Base-by-base conservation (phyloP, 2,797 vertebrate species). In the Sparidentex hasta region DNA sequence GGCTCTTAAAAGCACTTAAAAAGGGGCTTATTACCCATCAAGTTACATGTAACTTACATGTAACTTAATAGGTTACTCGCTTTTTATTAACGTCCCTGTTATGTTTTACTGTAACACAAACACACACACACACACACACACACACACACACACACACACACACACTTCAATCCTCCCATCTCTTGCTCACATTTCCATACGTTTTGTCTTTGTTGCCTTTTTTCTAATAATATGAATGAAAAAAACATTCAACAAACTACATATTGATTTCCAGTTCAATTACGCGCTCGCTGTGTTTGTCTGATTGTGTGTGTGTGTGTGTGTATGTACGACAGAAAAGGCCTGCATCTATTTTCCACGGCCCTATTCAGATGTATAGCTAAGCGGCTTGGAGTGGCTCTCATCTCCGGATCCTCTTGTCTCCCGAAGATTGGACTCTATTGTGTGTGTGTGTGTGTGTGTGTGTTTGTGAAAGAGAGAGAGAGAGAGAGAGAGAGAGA, bases 371-470 rank as follows among this genome's bases (percentile, higher is more conserved):
- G 78, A 88, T 80, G 82, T 78, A 84, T 81, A 83, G 89, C 84
- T 88, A 83, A 89, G 84, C 76, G 13, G 63, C 81, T 71, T 90
- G 81, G 84, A 94, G 93, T 84, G 90, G 85, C 85, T 90, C 90
- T 93, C 88, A 90, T 92, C 88, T 90, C 89, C 62, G 72, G 85
- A 92, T 86, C 87, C 90, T 89, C 88, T 90, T 89, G 84, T 91
- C 91, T 91, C 76, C 48, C 67, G 88, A 75, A 85, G 84, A 93
- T 93, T 82, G 84, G 88, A 85, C 70, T 81, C 68, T 62, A 78
- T 88, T 92, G 80, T 89, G 74, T 82, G 55, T 46, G 7, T 80
- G 65, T 75, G 65, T 71, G 61, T 52, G 70, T 78, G 70, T 75
- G 58, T 75, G 64, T 43, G 70, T 71, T 59, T 59, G 78, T 50